Percentiles rank a stretch among this genome's conserved stretches.
phyloP scores from a whole-genome alignment of 2,888 invertebrate species.

The Parnassius smintheus region DNA sequence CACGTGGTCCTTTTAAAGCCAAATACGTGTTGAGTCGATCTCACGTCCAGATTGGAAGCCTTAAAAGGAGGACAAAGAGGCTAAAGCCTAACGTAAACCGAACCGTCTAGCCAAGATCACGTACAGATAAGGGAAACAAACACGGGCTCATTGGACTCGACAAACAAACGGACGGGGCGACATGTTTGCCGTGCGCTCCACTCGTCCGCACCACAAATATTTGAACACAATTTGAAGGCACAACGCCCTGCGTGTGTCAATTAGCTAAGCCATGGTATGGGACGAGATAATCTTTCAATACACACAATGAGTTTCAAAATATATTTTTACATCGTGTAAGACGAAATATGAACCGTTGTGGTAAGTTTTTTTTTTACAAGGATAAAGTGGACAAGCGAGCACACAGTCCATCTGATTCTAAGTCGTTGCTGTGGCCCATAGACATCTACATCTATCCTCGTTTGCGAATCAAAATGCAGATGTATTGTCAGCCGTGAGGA shows the following conservation, averaged over 20 bases:
- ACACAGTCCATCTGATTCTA: no score
- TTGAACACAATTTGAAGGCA: slow-evolving; percentile 75
- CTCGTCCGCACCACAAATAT: slow-evolving; percentile 62
- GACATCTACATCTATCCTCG: no score
- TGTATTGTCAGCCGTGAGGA: no score
- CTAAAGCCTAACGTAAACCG: slow-evolving; percentile 37
- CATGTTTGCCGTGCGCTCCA: slow-evolving; percentile 65
- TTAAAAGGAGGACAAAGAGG: slow-evolving; percentile 40
- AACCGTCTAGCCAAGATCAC: slow-evolving; percentile 49
- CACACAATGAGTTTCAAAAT: slow-evolving; percentile 5
- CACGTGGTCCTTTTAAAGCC: slow-evolving; percentile 29
- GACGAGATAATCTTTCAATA: slow-evolving; percentile 13
- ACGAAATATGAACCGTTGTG: not conserved
- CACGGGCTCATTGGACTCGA: slow-evolving; percentile 57
- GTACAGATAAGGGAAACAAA: slow-evolving; percentile 56
- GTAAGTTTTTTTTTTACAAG: no score
- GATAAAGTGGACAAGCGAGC: no score
- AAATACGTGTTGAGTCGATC: slow-evolving; percentile 48
- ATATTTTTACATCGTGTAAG: slow-evolving; percentile 12
- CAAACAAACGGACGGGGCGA: slow-evolving; percentile 59
- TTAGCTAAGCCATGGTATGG: slow-evolving; percentile 42
- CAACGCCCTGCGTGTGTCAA: slow-evolving; percentile 59
- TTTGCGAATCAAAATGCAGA: no score
- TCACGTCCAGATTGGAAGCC: slow-evolving; percentile 46
- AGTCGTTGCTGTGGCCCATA: no score